Evolutionary conservation across 1,140 invertebrate genomes (phyloP).

Genomic region (Penaeus japonicus): DNA sequence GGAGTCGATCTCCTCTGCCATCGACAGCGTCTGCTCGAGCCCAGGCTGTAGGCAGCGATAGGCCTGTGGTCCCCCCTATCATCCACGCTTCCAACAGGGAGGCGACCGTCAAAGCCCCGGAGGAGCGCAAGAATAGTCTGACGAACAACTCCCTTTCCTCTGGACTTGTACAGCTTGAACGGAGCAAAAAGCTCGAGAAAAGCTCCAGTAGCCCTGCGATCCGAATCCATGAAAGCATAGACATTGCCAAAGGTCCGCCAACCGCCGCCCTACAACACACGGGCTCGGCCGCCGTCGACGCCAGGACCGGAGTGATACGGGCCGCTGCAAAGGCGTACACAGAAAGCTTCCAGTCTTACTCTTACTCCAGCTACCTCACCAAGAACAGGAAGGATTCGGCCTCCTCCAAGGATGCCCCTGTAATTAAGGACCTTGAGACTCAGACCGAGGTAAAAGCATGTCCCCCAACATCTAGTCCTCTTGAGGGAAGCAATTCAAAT

Average conservation of each 20-base stretch:
- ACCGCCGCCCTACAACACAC: too few relatives aligned
- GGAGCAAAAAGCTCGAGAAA: not conserved
- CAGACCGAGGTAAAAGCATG: not conserved
- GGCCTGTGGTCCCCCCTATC: not conserved
- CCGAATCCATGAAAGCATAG: not conserved
- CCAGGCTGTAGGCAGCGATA: not conserved
- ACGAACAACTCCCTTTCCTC: not conserved
- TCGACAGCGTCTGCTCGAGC: not conserved
- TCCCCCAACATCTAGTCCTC: not conserved
- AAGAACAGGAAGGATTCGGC: constrained; percentile 32
- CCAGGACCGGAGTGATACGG: constrained; percentile 19
- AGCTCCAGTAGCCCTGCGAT: not conserved
- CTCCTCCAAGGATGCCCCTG: constrained; percentile 21
- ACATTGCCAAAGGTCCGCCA: not conserved
- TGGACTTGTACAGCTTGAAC: not conserved
- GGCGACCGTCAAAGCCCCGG: not conserved
- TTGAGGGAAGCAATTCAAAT: not conserved
- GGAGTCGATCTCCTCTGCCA: constrained; percentile 35
- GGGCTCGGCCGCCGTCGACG: not conserved
- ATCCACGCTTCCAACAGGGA: not conserved
- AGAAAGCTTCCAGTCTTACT: constrained; percentile 33
- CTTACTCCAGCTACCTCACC: constrained; percentile 40
- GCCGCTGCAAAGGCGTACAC: constrained; percentile 39
- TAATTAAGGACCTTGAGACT: not conserved
- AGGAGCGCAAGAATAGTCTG: not conserved